phyloP scores from a whole-genome alignment of 2,113 vertebrate species.

The Pteruthius melanotis region DNA sequence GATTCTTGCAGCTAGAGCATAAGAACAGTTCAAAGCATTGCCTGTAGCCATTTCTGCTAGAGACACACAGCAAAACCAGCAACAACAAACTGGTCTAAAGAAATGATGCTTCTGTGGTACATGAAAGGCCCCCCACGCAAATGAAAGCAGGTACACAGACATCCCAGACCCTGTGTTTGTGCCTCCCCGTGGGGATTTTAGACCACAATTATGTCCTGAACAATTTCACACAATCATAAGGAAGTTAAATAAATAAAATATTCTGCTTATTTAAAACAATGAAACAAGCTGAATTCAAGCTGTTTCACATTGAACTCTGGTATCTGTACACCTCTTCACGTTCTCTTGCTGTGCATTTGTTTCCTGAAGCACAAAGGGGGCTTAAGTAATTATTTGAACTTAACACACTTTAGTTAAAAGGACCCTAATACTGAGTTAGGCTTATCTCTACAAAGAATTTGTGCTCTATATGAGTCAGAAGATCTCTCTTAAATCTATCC shows the following conservation, averaged over 20 bases:
- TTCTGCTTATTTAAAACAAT: neutral
- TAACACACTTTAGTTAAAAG: neutral
- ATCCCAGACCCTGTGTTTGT: neutral
- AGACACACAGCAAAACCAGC: neutral
- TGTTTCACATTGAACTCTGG: neutral
- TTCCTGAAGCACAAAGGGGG: neutral
- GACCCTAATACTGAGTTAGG: rapidly evolving
- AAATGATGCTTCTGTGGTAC: neutral
- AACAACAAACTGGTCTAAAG: neutral
- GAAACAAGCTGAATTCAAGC: neutral
- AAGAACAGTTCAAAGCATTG: neutral
- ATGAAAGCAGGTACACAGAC: neutral
- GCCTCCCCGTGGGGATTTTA: neutral
- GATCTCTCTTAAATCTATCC: neutral
- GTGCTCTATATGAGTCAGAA: neutral
- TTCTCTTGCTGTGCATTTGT: neutral
- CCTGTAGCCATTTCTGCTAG: neutral
- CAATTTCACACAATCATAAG: neutral
- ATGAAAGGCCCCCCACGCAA: rapidly evolving
- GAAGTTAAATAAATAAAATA: neutral
- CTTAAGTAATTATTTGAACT: neutral
- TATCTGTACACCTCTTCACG: neutral
- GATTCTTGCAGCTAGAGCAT: neutral
- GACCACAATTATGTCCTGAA: neutral
- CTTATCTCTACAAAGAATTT: neutral